phyloP scores from a whole-genome alignment of 2,113 vertebrate genomes.

The Salvelinus fontinalis region DNA sequence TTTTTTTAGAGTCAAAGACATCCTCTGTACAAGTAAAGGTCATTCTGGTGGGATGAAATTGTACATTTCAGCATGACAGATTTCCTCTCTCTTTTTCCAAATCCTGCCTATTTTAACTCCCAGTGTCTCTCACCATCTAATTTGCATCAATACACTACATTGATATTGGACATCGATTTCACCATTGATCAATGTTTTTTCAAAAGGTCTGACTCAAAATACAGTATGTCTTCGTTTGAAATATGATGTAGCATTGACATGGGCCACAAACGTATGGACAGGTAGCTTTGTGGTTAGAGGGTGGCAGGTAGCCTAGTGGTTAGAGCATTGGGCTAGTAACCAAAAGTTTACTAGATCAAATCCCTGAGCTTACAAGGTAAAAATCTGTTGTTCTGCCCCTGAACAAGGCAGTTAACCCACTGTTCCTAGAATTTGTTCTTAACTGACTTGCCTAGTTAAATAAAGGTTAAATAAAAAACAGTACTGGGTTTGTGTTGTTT shows the following conservation, averaged over 20 bases:
- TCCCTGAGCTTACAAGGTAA: no score
- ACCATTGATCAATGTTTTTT: not conserved
- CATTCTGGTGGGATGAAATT: constrained; percentile 5
- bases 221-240: not conserved
- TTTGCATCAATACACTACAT: not conserved
- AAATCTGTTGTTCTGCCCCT: no score
- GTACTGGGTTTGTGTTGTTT: constrained; percentile 56
- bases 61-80: constrained; percentile 4
- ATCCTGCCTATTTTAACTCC: not conserved
- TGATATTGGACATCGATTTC: not conserved
- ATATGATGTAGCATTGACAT: constrained; percentile 2
- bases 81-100: constrained; percentile 5
- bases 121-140: constrained; percentile 3
- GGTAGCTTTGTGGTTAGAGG: no score
- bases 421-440: no score
- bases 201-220: not conserved
- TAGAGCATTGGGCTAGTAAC: no score
- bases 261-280: constrained; percentile 45
- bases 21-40: constrained; percentile 29
- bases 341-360: no score
- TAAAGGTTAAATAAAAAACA: no score
- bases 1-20: constrained; percentile 18
- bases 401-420: no score
- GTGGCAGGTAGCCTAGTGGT: no score
- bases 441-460: no score